phyloP scores from a whole-genome alignment of 2,888 invertebrate species.

The Papilio elwesi region DNA sequence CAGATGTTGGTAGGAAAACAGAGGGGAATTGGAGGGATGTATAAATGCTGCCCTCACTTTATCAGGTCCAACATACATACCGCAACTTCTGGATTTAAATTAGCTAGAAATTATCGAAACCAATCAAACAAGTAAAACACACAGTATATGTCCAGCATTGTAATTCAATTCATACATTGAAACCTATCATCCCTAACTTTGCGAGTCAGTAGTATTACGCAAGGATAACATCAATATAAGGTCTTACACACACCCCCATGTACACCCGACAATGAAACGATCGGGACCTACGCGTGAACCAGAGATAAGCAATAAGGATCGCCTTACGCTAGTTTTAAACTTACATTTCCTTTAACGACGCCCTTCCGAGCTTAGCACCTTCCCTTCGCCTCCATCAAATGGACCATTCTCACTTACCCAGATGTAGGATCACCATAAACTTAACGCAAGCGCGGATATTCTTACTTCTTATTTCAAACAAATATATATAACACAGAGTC shows the following conservation, averaged over 20 bases:
- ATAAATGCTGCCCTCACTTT: no score
- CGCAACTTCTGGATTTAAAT: no score
- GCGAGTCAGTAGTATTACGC: background rate
- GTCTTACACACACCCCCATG: background rate
- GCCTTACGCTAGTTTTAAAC: conserved; percentile 23
- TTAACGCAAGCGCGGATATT: background rate
- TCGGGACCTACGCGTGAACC: background rate
- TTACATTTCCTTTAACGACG: conserved; percentile 32
- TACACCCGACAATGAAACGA: conserved; percentile 4
- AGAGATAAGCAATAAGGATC: conserved; percentile 18
- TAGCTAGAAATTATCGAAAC: no score
- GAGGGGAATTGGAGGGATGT: no score
- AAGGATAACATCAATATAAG: background rate
- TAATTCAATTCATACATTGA: no score
- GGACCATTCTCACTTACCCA: conserved; percentile 26
- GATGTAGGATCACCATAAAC: background rate
- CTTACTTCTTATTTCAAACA: background rate
- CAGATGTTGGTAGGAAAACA: no score
- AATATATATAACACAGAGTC: no score
- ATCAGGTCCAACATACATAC: no score
- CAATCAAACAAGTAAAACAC: no score
- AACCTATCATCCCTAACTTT: no score
- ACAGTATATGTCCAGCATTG: no score
- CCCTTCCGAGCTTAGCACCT: conserved; percentile 29
- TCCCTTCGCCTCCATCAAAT: conserved; percentile 20